Evolutionary conservation across 2,797 vertebrate genomes (phyloP).

Genomic region (Acropternis orthonyx): DNA sequence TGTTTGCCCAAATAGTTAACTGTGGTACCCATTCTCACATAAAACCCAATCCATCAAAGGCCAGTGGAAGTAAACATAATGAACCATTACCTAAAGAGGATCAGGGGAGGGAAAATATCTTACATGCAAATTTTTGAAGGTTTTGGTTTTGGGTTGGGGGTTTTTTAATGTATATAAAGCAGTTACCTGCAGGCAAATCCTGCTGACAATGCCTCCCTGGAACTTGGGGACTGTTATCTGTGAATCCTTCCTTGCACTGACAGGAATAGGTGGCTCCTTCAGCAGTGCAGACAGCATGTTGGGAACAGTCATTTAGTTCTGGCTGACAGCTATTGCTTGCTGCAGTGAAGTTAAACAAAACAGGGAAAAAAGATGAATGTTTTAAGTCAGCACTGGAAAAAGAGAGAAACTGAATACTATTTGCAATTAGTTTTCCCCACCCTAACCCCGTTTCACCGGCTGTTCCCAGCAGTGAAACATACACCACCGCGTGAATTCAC

Average conservation of each 20-base stretch:
- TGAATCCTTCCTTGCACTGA: conserved; percentile 5
- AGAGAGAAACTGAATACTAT: not conserved
- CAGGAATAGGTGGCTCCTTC: conserved; percentile 3
- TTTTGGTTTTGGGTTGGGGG: not conserved
- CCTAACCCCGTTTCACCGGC: not conserved
- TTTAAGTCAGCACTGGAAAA: not conserved
- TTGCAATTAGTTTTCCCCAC: not conserved
- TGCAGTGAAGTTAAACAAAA: not conserved
- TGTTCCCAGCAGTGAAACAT: not conserved
- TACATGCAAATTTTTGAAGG: not conserved
- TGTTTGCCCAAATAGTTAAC: not conserved
- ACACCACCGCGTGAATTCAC: not conserved
- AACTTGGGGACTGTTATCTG: not conserved
- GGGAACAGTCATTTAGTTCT: not conserved
- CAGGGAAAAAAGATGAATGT: not conserved
- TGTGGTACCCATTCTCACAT: not conserved
- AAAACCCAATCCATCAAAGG: not conserved
- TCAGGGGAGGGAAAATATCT: not conserved
- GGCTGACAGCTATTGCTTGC: conserved; percentile 9
- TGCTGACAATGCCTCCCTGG: conserved; percentile 20
- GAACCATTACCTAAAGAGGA: not conserved
- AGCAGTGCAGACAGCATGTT: conserved; percentile 13
- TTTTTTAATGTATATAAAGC: not conserved
- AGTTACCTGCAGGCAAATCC: not conserved
- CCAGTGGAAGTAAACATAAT: not conserved